Evolutionary conservation across 2,797 vertebrate species (phyloP).

Genomic region (Euthynnus affinis): DNA sequence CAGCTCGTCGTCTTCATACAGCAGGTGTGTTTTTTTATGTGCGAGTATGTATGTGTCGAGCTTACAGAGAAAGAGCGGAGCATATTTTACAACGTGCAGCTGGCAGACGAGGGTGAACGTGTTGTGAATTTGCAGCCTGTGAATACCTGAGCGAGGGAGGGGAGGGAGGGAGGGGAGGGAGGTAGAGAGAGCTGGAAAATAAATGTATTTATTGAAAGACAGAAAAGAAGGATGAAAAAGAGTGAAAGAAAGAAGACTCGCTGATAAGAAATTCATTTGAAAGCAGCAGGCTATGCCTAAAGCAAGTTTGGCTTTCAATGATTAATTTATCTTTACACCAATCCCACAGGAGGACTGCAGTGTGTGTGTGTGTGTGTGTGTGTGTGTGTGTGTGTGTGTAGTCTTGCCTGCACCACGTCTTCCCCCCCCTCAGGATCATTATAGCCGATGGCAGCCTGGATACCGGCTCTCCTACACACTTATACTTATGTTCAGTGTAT

Average conservation of each 20-base stretch:
- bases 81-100: background rate
- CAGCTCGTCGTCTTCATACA: background rate
- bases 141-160: background rate
- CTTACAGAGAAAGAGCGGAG: background rate
- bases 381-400: slow-evolving; percentile 10
- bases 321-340: slow-evolving; percentile 63
- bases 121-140: background rate
- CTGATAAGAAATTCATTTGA: slow-evolving; percentile 55
- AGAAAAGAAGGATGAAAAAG: background rate
- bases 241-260: slow-evolving; percentile 17
- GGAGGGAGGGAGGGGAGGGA: too few relatives aligned
- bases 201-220: slow-evolving; percentile 24
- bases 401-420: background rate
- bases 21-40: background rate
- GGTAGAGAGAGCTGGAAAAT: slow-evolving; percentile 11
- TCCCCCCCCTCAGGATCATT: slow-evolving; percentile 12
- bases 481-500: background rate
- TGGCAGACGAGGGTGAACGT: background rate
- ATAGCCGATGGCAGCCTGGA: background rate
- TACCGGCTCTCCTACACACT: slow-evolving; percentile 7
- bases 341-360: slow-evolving; percentile 37
- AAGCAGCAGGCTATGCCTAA: slow-evolving; percentile 53
- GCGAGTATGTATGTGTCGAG: background rate
- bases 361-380: slow-evolving; percentile 10
- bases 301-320: slow-evolving; percentile 60